Base-by-base conservation (phyloP, 2,888 invertebrate species). In the Kryphioiulus occultus region DNA sequence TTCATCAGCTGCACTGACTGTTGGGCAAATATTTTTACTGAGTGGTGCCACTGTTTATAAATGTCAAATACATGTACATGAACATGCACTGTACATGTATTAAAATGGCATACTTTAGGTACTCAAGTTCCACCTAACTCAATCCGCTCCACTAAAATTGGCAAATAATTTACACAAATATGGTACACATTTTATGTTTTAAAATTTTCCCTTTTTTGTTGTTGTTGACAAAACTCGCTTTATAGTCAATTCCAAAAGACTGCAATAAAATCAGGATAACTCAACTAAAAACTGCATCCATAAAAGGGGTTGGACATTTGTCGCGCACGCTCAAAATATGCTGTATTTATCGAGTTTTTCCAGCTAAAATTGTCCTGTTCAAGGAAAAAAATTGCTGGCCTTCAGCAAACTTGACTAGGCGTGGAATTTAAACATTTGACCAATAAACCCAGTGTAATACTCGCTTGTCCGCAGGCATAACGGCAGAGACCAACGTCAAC, bases 381-480 rank as follows among this genome's bases (percentile, higher is more conserved):
- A 59, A 59, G 59, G 59, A 59, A 59, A 59, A 59, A 22, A 59
- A 15, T 59, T 59, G n/a, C 22, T 22, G 59, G 59, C 59, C 59
- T 59, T 59, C n/a, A 59, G 59, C 59, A 59, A 59, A 59, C 59
- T 59, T 17, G 59, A 59, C n/a, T 59, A 59, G 59, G 59, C 59
- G 59, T 59, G 59, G 59, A 22, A 59, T 59, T 17, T 59, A 59
- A 59, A 59, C 59, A 59, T 7, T 22, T 22, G n/a, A 59, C 59
- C 22, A 59, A 59, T 10, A 59, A 17, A 17, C 22, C 10, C 22
- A 10, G 59, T 39, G 39, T 59, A 59, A 59, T 59, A 59, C 59
- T 59, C 5, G 47, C 59, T 47, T n/a, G 22, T 15, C 59, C 22
- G 17, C n/a, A n/a, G 22, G 22, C 59, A n/a, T n/a, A n/a, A n/a